Evolutionary conservation across 2,888 invertebrate genomes (phyloP), one percentile per base, ranked within the genome.

Genomic region (Linnaemya vulpina): DNA sequence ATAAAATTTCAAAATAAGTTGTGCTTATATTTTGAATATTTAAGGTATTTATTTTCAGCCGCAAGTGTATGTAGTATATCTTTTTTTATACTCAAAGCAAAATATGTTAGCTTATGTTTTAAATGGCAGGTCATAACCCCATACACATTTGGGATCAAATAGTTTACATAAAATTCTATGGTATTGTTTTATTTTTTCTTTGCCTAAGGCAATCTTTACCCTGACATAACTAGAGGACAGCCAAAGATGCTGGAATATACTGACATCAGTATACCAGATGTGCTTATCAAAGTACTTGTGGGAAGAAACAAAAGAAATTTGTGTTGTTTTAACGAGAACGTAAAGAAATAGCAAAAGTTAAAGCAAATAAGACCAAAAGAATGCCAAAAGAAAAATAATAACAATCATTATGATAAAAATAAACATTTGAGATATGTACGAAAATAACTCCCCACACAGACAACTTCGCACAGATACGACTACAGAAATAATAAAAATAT

Each of bases 381-480:
- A 80, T 80, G 53, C 73, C 84, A 80, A 76, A 76, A 77, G 76
- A 78, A 80, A 80, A 77, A 80, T 73, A 84, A 84, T 60, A 84
- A 77, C 77, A 84, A 81, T 81, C 73, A 77, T 81, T 77, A 84
- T 84, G 77, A 81, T 81, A 77, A 84, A 81, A 68, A 77, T 68
- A 81, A 84, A 84, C 81, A 84, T 81, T 77, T 77, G 62, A 81
- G 75, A 77, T 67, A 73, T 49, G 20, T 30, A 43, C n/a, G 62
- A 15, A 22, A 13, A 8, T 46, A 55, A 8, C 38, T n/a, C 25
- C 22, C 53, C 30, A 58, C 13, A 65, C 30, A 55, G 3, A 40
- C 11, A 13, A 11, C 10, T 40, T 11, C 40, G 1, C 38, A 9
- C 11, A 40, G 1, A 30, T 30, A 40, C 38, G 13, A 55, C 11